Evolutionary conservation across 2,797 vertebrate species (phyloP), one percentile per base, ranked within the genome.

Genomic region (Girardinus metallicus): DNA sequence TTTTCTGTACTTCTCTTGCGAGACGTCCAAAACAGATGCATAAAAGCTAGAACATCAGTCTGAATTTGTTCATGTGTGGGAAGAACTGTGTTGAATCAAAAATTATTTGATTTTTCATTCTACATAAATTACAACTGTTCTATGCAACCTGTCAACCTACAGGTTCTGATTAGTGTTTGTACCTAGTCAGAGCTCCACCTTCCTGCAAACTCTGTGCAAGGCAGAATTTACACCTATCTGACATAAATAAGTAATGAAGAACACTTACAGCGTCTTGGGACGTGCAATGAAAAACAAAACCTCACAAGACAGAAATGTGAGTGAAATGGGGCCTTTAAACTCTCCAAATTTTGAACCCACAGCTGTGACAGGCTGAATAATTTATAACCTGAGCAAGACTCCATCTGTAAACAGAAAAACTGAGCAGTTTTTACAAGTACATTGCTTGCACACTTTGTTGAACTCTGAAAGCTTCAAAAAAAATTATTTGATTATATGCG

Each of bases 351-450:
- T 66, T 75, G 34, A 86, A 88, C 84, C 77, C 83, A 74, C 75
- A 79, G 83, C 76, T 76, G 39, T 83, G 85, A 87, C 83, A 83
- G 74, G 2, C 75, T 92, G 82, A 93, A 91, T 93, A 89, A 90
- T 92, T 88, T 85, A 91, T 86, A 74, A 62, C 41, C 82, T 9
- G 74, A 66, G 87, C 75, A 75, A 57, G 87, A 80, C 82, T 89
- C 72, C 0, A 43, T 81, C 74, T 85, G 88, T 79, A 88, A 91
- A 90, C 85, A 80, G 57, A 75, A 41, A 68, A 53, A 75, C 46
- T n/a, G 57, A 78, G 79, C 4, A 1, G 74, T 71, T 86, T 76
- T 43, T 91, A 77, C 44, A 72, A 80, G 57, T 12, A 1, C 80
- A 75, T 70, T 39, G 49, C 66, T 72, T 43, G 31, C 71, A 77